Base-by-base conservation (phyloP, 1,140 invertebrate species). In the Dendrolimus kikuchii region DNA sequence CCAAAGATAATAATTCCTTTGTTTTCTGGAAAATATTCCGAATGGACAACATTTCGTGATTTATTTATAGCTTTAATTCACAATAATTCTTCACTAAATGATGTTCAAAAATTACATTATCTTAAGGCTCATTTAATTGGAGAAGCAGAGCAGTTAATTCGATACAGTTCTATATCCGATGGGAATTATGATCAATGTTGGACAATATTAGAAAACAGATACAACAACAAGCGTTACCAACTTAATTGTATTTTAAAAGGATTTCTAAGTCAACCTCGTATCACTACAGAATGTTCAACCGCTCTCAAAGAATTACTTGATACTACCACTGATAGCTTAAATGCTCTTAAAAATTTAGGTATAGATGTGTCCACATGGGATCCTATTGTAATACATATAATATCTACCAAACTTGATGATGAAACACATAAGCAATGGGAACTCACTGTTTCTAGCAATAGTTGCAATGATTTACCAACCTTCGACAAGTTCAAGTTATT, bases 371-470 rank as follows among this genome's bases (percentile, higher is more conserved):
- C 10, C 5, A 50, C 62, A 4, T 64, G 62, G 62, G 59, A 61
- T 44, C 46, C 44, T n/a, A 53, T 64, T 7, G 39, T 64, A 7
- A 58, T 64, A 9, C 55, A 55, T 40, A 49, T 64, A 9, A 38
- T 64, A 7, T 60, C 51, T 10, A 7, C 38, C 0, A 64, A 64
- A 53, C n/a, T 64, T 43, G 62, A 64, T 51, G 23, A 39, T 7
- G 62, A 64, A 47, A 60, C 62, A 4, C 51, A 59, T 9, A 64
- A 53, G 38, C 10, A 46, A 37, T 64, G 62, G 62, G 59, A 64
- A 10, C 36, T n/a, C 4, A 44, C 38, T 9, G 39, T 44, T 9
- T 45, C 7, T 45, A 7, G 5, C 6, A 7, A 5, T 46, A n/a
- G 7, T 46, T 7, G 7, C 7, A 9, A 44, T 38, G n/a, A 44